phyloP scores from a whole-genome alignment of 2,797 vertebrate genomes.

The Morus bassanus region DNA sequence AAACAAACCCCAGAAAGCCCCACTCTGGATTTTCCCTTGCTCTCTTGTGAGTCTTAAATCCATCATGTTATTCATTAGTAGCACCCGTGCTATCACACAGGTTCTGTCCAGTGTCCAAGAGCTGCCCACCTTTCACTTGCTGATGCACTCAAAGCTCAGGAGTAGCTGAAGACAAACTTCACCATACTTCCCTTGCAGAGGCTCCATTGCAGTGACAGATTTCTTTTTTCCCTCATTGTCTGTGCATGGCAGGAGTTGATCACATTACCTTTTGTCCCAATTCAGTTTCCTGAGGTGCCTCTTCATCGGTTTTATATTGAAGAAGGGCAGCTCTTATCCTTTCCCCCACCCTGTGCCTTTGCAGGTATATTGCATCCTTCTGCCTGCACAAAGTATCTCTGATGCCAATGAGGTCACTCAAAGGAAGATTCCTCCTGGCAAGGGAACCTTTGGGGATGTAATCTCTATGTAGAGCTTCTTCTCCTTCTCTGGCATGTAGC shows the following conservation, averaged over 20 bases:
- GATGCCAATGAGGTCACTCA: not conserved
- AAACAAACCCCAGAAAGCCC: conserved; percentile 62
- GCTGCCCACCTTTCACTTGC: not conserved
- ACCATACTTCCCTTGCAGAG: not conserved
- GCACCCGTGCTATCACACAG: not conserved
- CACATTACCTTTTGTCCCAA: not conserved
- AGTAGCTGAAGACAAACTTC: not conserved
- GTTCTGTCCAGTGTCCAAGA: not conserved
- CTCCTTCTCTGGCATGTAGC: not conserved
- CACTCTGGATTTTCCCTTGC: conserved; percentile 57
- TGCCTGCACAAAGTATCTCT: not conserved
- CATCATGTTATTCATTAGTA: not conserved
- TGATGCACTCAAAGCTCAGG: not conserved
- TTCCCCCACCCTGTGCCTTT: not conserved
- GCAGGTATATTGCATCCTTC: not conserved
- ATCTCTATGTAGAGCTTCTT: not conserved
- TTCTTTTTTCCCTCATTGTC: not conserved
- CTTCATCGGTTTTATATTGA: not conserved
- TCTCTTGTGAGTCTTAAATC: conserved; percentile 1
- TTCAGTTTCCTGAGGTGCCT: not conserved
- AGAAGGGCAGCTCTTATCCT: not conserved
- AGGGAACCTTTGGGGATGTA: not conserved
- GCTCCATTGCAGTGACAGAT: not conserved
- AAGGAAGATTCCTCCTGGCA: not conserved
- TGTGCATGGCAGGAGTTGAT: not conserved